Evolutionary conservation across 2,113 vertebrate species (phyloP), one percentile per base, ranked within the genome.

Genomic region (Ceyx melanurus): DNA sequence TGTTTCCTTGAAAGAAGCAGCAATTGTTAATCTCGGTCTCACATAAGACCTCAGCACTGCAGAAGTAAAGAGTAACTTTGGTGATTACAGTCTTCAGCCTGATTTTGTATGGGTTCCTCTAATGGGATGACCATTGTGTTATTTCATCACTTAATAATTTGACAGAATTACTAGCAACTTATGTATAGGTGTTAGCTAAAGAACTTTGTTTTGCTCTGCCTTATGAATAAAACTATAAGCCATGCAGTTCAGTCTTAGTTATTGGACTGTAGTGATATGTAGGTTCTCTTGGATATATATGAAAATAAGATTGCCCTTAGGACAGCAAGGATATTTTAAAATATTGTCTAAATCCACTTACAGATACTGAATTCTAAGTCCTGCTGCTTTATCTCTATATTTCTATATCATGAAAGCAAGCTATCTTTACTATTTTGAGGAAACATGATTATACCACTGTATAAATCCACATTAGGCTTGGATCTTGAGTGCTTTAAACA

Each of bases 391-490:
- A 77, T 92, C 29, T 91, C 35, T 72, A 3, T 86, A 81, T 83
- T 86, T 94, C 83, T 67, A 13, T 81, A 46, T 42, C 21, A 80
- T 65, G 74, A 84, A 93, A 86, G 83, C 25, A 88, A 94, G 31
- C 62, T 85, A 31, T 58, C 81, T 68, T 66, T 76, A 86, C 23
- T 68, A 37, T 88, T 96, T 65, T 65, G 65, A 93, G 81, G 78
- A 92, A 93, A 95, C 60, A 13, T 42, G 75, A 71, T 86, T 84
- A 79, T 68, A 85, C 10, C 3, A 8, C 62, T 50, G n/a, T 79
- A 91, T 89, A 94, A 96, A 96, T 79, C 45, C 66, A 5, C 66
- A 90, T 75, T 83, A 92, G 54, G 35, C 54, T 94, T 90, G 74
- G 68, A 57, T 89, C 57, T 57, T 75, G 46, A 82, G 85, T 72